A percentile compares a stretch with the other conserved stretches of the same genome.
Evolutionary conservation across 1,140 invertebrate species (phyloP).

Genomic region (Sesamia nonagrioides): DNA sequence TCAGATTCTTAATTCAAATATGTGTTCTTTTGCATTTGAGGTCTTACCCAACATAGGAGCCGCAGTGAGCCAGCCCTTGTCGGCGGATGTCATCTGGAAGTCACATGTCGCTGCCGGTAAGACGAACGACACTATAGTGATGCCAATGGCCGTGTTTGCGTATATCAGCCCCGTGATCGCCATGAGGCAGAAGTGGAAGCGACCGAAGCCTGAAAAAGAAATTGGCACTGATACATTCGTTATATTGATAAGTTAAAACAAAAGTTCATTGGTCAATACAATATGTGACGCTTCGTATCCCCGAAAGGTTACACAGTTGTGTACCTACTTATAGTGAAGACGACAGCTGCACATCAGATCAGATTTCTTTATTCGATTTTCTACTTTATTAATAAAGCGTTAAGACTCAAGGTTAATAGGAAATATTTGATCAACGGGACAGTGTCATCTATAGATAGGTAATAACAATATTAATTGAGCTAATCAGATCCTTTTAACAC

Average conservation of each 20-base stretch:
- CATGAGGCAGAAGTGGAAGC: slow-evolving; percentile 91
- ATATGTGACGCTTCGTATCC: too few species aligned
- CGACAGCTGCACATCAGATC: too few species aligned
- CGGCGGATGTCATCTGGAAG: slow-evolving; percentile 91
- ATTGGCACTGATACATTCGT: too few species aligned
- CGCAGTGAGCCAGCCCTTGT: slow-evolving; percentile 92
- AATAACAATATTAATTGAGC: background rate
- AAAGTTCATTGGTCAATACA: too few species aligned
- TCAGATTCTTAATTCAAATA: background rate
- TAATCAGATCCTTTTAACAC: background rate
- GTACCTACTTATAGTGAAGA: too few species aligned
- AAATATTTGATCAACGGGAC: too few species aligned
- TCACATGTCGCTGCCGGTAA: slow-evolving; percentile 93
- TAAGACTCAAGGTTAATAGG: too few species aligned
- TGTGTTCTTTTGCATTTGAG: background rate
- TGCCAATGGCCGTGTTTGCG: slow-evolving; percentile 93
- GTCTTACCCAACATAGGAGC: slow-evolving; percentile 92
- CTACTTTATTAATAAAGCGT: too few species aligned
- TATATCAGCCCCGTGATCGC: slow-evolving; percentile 92
- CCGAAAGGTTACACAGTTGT: too few species aligned
- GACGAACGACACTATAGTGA: slow-evolving; percentile 95
- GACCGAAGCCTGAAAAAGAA: slow-evolving; percentile 91
- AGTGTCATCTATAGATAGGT: background rate
- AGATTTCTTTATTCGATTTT: too few species aligned
- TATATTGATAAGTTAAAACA: too few species aligned